Conservation (phyloP, 2,888 invertebrate species). For the Sisyra nigra region DNA sequence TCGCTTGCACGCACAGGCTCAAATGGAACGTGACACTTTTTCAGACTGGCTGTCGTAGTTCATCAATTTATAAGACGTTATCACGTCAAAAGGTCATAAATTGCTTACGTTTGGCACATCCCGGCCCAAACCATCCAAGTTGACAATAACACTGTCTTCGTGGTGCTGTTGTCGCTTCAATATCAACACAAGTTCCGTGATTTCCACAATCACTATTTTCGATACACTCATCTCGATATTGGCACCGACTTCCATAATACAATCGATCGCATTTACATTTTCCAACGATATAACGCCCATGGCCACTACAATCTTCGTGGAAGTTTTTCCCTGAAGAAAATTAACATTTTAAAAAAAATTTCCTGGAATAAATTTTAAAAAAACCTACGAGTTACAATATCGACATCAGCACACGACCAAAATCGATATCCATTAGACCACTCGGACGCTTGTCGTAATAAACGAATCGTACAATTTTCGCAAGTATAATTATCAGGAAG, state of each 20-base stretch:
- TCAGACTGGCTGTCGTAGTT: too few species aligned
- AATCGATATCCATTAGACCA: slow-evolving; percentile 77
- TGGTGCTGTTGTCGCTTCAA: slow-evolving; percentile 66
- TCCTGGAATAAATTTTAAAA: neutral
- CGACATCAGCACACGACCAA: slow-evolving; percentile 93
- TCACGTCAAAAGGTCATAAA: too few species aligned
- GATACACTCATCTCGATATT: slow-evolving; percentile 77
- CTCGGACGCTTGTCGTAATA: slow-evolving; percentile 81
- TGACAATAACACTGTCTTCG: slow-evolving; percentile 80
- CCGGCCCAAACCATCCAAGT: slow-evolving; percentile 72
- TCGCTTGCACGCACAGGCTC: too few species aligned
- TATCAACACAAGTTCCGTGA: slow-evolving; percentile 70
- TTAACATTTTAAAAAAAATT: slow-evolving; percentile 4
- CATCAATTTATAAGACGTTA: too few species aligned
- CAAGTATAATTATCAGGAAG: slow-evolving; percentile 74
- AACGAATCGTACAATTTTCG: slow-evolving; percentile 73
- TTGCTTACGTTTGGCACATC: slow-evolving; percentile 64
- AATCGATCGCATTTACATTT: slow-evolving; percentile 69
- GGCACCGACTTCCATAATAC: slow-evolving; percentile 69
- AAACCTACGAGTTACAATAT: slow-evolving; percentile 49
- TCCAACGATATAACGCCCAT: slow-evolving; percentile 56
- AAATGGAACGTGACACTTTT: too few species aligned
- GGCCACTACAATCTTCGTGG: slow-evolving; percentile 70
- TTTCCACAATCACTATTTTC: slow-evolving; percentile 74
- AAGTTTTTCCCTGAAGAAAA: slow-evolving; percentile 47